phyloP scores from a whole-genome alignment of 2,113 vertebrate species.

The Tyrannus savana region DNA sequence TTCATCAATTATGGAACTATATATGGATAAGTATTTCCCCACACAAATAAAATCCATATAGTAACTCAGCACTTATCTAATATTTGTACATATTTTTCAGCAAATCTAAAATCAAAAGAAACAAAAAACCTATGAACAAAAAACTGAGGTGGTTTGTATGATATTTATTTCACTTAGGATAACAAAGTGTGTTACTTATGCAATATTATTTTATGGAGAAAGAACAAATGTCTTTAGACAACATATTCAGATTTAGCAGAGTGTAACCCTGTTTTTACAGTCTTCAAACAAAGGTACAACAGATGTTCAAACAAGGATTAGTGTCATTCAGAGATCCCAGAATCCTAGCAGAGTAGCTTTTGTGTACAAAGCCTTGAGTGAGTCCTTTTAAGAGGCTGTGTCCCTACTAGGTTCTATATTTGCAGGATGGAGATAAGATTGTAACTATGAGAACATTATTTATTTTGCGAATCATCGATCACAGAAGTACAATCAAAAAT shows the following conservation, averaged over 20 bases:
- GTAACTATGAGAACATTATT: neutral
- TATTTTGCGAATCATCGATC: neutral
- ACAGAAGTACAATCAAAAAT: neutral
- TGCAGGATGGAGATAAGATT: neutral
- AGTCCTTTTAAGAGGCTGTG: neutral
- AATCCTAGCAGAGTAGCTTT: neutral
- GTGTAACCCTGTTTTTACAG: neutral
- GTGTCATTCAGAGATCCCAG: neutral
- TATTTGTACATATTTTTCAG: neutral
- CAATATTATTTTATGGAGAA: neutral
- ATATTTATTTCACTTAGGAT: neutral
- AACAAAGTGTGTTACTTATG: neutral
- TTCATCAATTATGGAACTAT: neutral
- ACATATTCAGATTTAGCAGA: neutral
- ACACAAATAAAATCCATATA: neutral
- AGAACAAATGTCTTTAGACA: neutral
- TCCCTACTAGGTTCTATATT: neutral
- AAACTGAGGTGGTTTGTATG: neutral
- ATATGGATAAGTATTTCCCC: neutral
- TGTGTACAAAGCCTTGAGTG: neutral
- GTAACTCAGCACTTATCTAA: neutral
- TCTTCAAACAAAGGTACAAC: neutral
- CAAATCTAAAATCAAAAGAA: neutral
- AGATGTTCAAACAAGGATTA: neutral
- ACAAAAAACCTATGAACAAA: neutral